These are phyloP conservation scores for Epizoanthus scotinus DNA, from an alignment of 92 coral and sea anemone species.

Conservation along the genomic window DNA sequence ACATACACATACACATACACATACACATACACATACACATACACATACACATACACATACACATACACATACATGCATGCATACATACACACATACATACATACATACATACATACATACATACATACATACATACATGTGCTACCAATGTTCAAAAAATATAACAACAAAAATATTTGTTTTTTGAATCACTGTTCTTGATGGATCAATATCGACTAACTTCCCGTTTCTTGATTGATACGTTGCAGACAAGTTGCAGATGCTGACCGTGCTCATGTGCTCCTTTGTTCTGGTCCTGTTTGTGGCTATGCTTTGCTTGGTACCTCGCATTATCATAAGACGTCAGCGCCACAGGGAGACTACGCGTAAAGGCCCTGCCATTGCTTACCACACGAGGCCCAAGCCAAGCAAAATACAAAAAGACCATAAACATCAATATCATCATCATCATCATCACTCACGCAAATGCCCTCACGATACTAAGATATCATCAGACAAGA, in stretches of 20 bases:
- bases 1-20: not conserved
- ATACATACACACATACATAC: not conserved
- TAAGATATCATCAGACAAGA: not conserved
- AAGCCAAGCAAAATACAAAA: not conserved
- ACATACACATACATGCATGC: not conserved
- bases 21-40: not conserved
- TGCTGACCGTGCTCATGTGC: conserved; percentile 29
- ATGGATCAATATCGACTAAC: too few relatives aligned
- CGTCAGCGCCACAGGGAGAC: not conserved
- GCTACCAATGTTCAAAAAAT: not conserved
- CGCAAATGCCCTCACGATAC: not conserved
- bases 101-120: not conserved
- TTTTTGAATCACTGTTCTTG: not conserved
- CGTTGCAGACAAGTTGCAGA: conserved; percentile 26
- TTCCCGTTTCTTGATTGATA: not conserved
- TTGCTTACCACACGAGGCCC: not conserved
- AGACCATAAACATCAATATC: not conserved
- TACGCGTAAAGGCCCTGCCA: not conserved
- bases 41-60: not conserved
- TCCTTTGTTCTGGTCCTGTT: conserved; percentile 16
- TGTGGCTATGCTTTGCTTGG: conserved; percentile 17
- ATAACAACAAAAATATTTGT: not conserved
- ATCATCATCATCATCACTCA: conserved; percentile 1
- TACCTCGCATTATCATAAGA: conserved; percentile 19
- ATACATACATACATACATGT: not conserved